A percentile compares a stretch with the other conserved stretches of the same genome.
Evolutionary conservation across 30 jellyfish, hydroid and myxozoan species (phyloP).

Genomic region (Nemopilema nomurai): DNA sequence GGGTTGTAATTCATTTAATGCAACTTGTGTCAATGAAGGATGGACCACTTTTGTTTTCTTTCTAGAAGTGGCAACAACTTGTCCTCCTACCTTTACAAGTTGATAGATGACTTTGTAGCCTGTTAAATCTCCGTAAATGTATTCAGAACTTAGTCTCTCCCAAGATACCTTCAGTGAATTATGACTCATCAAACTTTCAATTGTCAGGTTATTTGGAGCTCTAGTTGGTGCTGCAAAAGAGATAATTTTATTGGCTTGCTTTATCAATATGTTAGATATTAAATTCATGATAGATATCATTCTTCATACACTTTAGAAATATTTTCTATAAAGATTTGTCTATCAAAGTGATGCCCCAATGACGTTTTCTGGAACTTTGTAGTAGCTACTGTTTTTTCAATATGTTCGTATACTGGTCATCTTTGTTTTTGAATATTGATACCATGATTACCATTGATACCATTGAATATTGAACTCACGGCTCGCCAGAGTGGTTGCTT

Average conservation of each 20-base stretch:
- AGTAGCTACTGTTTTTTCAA: too few relatives aligned
- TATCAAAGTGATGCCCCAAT: too few relatives aligned
- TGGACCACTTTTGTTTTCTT: background rate
- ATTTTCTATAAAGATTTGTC: too few relatives aligned
- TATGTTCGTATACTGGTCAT: too few relatives aligned
- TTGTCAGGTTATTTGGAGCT: slow-evolving; percentile 9
- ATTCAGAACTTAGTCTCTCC: background rate
- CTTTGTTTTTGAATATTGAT: too few relatives aligned
- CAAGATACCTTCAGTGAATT: slow-evolving; percentile 12
- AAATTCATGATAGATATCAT: too few relatives aligned
- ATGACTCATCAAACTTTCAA: slow-evolving; percentile 7
- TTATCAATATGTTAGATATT: too few relatives aligned
- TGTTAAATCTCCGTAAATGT: slow-evolving; percentile 42
- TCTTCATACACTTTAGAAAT: too few relatives aligned
- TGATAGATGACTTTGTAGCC: slow-evolving; percentile 35
- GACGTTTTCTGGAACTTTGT: too few relatives aligned
- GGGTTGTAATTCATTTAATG: slow-evolving; percentile 19
- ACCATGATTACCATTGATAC: too few relatives aligned
- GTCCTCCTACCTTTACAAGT: background rate
- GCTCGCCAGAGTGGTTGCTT: slow-evolving; percentile 36
- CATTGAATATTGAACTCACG: too few relatives aligned
- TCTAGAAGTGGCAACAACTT: background rate
- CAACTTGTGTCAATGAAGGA: slow-evolving; percentile 6
- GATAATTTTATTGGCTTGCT: too few relatives aligned
- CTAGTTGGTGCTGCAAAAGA: slow-evolving; percentile 46